Percentiles rank a stretch among this genome's conserved stretches.
Evolutionary conservation across 2,888 invertebrate genomes (phyloP).

Genomic region (Ophion obscuratus): DNA sequence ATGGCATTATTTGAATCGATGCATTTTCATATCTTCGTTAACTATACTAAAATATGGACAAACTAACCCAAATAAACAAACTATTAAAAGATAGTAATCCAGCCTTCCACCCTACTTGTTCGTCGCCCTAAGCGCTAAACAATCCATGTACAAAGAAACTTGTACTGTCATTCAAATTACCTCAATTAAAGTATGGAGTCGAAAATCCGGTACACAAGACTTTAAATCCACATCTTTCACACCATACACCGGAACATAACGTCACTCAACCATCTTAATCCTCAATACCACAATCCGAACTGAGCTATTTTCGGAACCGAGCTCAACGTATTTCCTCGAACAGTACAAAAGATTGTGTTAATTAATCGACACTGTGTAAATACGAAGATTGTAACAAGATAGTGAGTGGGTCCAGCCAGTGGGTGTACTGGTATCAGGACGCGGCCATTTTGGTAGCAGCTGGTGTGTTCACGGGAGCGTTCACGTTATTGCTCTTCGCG

Average conservation of each 20-base stretch:
- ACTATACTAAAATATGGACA: too few relatives aligned
- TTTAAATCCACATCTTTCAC: conserved; percentile 54
- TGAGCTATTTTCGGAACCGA: background rate
- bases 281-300: conserved; percentile 2
- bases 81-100: too few relatives aligned
- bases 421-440: conserved; percentile 71
- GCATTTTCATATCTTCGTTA: too few relatives aligned
- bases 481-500: conserved; percentile 60
- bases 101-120: too few relatives aligned
- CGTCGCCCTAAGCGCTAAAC: too few relatives aligned
- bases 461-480: conserved; percentile 56
- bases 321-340: background rate
- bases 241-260: conserved; percentile 35
- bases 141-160: too few relatives aligned
- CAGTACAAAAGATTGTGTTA: background rate
- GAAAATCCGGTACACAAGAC: background rate
- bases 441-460: conserved; percentile 79
- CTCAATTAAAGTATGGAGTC: background rate
- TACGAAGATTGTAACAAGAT: background rate
- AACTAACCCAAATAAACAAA: too few relatives aligned
- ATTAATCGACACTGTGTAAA: background rate
- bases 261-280: conserved; percentile 34
- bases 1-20: too few relatives aligned
- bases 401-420: conserved; percentile 37
- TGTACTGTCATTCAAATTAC: conserved; percentile 13